A percentile compares a stretch with the other conserved stretches of the same genome.
phyloP scores from a whole-genome alignment of 2,888 invertebrate species.

The Phortica magna region DNA sequence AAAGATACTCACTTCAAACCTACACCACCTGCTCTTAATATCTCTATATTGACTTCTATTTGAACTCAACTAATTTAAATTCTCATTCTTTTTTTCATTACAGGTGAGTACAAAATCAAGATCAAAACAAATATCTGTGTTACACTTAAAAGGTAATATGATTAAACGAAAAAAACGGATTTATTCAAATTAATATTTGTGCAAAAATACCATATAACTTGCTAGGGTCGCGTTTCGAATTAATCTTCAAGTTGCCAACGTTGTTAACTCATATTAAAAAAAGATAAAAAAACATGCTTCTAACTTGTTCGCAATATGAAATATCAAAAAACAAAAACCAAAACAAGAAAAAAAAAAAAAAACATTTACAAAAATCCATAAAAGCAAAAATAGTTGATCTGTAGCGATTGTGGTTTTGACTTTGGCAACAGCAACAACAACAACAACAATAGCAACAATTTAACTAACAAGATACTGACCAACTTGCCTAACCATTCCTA shows the following conservation, averaged over 20 bases:
- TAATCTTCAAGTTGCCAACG: too few species aligned
- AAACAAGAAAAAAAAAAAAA: background rate
- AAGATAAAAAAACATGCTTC: background rate
- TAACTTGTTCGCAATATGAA: background rate
- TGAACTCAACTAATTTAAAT: background rate
- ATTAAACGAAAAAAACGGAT: background rate
- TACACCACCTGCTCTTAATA: too few species aligned
- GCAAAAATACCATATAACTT: too few species aligned
- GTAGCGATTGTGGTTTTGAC: constrained; percentile 15
- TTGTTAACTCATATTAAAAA: too few species aligned
- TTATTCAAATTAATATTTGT: background rate
- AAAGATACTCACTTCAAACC: too few species aligned
- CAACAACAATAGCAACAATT: constrained; percentile 11
- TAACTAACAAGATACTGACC: constrained; percentile 1
- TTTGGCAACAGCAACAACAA: background rate
- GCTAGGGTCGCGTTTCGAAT: too few species aligned
- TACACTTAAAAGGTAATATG: background rate
- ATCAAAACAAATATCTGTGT: background rate
- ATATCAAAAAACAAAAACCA: background rate
- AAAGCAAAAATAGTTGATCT: constrained; percentile 18
- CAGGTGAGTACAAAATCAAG: background rate
- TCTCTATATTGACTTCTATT: too few species aligned
- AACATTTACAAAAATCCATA: background rate
- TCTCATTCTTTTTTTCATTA: background rate
- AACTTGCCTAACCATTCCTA: background rate